Evolutionary conservation across 2,888 invertebrate genomes (phyloP), one percentile per base, ranked within the genome.

Genomic region (Cephus pygmeus): DNA sequence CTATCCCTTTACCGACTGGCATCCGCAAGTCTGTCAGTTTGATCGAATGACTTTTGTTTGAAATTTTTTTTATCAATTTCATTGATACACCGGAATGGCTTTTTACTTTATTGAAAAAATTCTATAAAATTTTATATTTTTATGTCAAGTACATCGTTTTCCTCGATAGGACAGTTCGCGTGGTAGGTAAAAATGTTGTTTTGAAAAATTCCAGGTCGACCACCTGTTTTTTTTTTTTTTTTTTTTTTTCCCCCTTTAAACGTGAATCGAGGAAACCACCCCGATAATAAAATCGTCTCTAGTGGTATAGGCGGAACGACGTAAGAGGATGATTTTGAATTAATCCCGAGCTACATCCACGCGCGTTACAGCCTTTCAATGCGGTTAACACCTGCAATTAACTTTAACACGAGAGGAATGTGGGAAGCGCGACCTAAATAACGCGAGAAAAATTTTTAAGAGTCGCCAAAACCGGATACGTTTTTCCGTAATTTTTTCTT

Each of bases 341-440:
- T 12, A 31, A 71, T 71, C 71, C 23, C 71, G 31, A 31, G 12
- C 71, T 56, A 9, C 33, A 30, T 9, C 2, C 31, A 23, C 31
- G 11, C 12, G 71, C 33, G 71, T 71, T 71, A 4, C 71, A 71
- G 1, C 71, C 31, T 71, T 12, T 71, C 15, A 71, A 31, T 71
- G 71, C 71, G 4, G 71, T 71, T 71, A 71, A 71, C 71, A 71
- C 71, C 71, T 33, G 71, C 71, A 71, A 71, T 71, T 71, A 71
- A 71, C 34, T 71, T 71, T 34, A 34, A 33, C 4, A 33, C 23
- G 12, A 31, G 12, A 56, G 56, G 34, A 71, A 71, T 71, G 71
- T 71, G 33, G 12, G 34, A 31, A 31, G 71, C 31, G 71, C 9
- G 33, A 71, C 71, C 33, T 56, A 56, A 56, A 56, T 56, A 56